Percentiles rank a stretch among this genome's conserved stretches.
These are phyloP conservation scores for Crotalus tigris DNA, from an alignment of 2,113 vertebrate genomes.

Conservation along the genomic window DNA sequence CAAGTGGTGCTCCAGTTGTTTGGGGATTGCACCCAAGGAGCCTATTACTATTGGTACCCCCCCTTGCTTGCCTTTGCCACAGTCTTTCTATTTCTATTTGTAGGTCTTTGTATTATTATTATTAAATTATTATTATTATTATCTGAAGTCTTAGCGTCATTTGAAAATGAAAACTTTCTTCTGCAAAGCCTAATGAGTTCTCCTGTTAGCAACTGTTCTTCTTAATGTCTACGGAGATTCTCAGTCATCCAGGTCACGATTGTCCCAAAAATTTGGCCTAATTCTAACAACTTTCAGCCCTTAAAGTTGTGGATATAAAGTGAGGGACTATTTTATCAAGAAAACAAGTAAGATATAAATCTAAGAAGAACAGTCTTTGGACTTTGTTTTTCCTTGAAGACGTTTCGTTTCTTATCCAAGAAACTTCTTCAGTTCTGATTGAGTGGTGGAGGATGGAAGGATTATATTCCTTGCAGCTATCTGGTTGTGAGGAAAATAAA, in stretches of 20 bases:
- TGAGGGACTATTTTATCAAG: neutral
- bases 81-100: too few relatives aligned
- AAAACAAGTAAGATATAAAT: neutral
- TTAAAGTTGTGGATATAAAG: neutral
- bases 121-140: too few relatives aligned
- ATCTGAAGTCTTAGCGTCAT: too few relatives aligned
- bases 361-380: neutral
- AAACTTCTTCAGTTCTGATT: neutral
- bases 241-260: neutral
- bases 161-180: too few relatives aligned
- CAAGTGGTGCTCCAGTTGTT: too few relatives aligned
- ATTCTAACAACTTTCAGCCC: neutral
- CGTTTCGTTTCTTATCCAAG: neutral
- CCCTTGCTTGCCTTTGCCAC: too few relatives aligned
- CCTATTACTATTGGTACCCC: too few relatives aligned
- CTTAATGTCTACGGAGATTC: too few relatives aligned
- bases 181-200: too few relatives aligned
- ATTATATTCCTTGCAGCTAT: neutral
- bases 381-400: neutral
- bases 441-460: neutral
- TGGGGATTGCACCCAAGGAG: too few relatives aligned
- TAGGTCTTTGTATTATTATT: too few relatives aligned
- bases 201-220: too few relatives aligned
- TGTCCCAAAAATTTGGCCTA: neutral
- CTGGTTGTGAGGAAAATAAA: neutral